Evolutionary conservation across 2,888 invertebrate genomes (phyloP), one percentile per base, ranked within the genome.

Genomic region (Lacanobia wlatinum): DNA sequence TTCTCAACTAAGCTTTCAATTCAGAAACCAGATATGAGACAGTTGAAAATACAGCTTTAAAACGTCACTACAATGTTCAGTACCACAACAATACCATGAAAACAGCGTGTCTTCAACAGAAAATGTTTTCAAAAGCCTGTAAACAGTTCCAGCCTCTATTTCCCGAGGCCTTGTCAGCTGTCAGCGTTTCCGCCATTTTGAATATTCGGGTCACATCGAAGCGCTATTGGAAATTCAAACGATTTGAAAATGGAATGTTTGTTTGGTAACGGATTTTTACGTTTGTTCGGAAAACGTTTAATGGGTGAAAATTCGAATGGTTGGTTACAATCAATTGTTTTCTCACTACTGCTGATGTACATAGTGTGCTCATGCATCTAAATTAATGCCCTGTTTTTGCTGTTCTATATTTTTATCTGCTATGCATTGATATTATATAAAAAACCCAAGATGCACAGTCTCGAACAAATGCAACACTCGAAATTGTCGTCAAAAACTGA

Each of bases 121-220:
- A 62, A 66, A 55, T 23, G 14, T 34, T 56, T 69, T 60, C 53
- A 66, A 80, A 70, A 52, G 70, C 28, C 28, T 75, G 66, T 52
- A 75, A 59, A 55, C 59, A 23, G 28, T 52, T 43, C 50, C 52
- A 38, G 56, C 52, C 46, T 55, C 63, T 79, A 79, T 76, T 79
- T 79, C 76, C 79, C 14, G 58, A 55, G 50, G 43, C 28, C 59
- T 63, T 73, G 68, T 73, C 80, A 76, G 43, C 62, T 79, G 73
- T 67, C 73, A 70, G 43, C 18, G 55, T 8, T 40, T 65, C 43
- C 61, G 70, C 65, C 80, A 60, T 73, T 73, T 73, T 67, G n/a
- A 61, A 40, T 60, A 60, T 79, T 58, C 16, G 53, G 52, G 59
- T 65, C 66, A 72, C 58, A 71, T 60, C n/a, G 55, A n/a, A 67